Evolutionary conservation across 2,797 vertebrate genomes (phyloP), one percentile per base, ranked within the genome.

Genomic region (Sebastolobus alascanus): DNA sequence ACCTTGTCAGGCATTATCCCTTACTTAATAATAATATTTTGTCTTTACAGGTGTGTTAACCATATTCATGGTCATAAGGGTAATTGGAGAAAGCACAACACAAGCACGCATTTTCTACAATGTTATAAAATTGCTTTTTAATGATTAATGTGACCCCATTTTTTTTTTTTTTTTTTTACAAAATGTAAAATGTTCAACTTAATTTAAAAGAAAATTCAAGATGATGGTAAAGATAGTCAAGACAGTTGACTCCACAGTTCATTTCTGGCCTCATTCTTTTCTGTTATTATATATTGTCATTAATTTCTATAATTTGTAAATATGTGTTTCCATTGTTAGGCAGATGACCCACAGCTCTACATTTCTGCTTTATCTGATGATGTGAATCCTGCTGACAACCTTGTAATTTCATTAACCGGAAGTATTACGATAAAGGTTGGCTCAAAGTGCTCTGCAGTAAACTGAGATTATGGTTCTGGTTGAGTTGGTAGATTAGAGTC

Each of bases 401-500:
- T 13, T 71, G 31, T 50, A 16, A 40, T 11, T 60, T 56, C 43
- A 52, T 9, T 52, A 52, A 52, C 20, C 16, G 16, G 12, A 59
- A 54, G 31, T 22, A 11, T 60, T 18, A 14, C 8, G 2, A 55
- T 33, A 14, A 55, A 64, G 27, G 35, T 35, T 35, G 25, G 35
- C 16, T 64, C 40, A 50, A 60, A 65, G 10, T 38, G 27, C 46
- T 55, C 6, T 70, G 22, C 56, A 63, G 63, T 52, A 72, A 83
- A 54, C 61, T 22, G 6, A 75, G 64, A 78, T 86, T 55, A 38
- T n/a, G 52, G 27, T 77, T 87, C 59, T 50, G 52, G 67, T 65
- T 80, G 70, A 68, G 27, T 59, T 40, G 55, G 40, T 50, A 31
- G 63, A 78, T 82, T 79, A 75, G n/a, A 69, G 61, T 65, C 73